A percentile compares a stretch with the other conserved stretches of the same genome.
Evolutionary conservation across 2,888 invertebrate genomes (phyloP).

Genomic region (Cosmorhoe ocellata): DNA sequence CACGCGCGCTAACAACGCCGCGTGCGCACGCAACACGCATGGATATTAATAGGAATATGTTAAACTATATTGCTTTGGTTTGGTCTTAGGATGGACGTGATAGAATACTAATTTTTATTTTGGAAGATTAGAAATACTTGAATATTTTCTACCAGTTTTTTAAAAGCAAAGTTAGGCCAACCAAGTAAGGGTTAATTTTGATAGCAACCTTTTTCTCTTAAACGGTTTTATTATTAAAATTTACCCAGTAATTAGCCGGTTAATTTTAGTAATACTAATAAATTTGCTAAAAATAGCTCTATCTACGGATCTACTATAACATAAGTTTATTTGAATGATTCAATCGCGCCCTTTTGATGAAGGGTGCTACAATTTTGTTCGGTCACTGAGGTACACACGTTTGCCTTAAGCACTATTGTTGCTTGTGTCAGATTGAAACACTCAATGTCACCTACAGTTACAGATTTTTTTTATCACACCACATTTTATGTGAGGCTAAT

Average conservation of each 20-base stretch:
- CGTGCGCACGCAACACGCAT: constrained; percentile 61
- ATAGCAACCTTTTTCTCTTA: no score
- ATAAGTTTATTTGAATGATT: no score
- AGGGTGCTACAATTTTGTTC: constrained; percentile 10
- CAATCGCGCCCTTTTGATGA: neutral
- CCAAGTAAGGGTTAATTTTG: no score
- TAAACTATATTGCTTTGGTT: constrained; percentile 33
- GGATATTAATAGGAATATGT: constrained; percentile 70
- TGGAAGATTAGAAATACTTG: constrained; percentile 7
- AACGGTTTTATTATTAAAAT: no score
- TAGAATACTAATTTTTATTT: constrained; percentile 21
- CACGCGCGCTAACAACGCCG: constrained; percentile 53
- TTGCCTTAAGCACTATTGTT: constrained; percentile 45
- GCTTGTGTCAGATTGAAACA: constrained; percentile 60
- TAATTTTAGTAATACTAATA: no score
- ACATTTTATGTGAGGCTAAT: no score
- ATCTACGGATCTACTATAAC: no score
- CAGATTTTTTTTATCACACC: neutral
- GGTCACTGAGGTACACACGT: neutral
- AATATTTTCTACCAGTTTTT: no score
- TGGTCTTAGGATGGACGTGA: constrained; percentile 14
- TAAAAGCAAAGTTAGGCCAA: no score
- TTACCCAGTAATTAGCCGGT: no score
- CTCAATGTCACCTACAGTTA: constrained; percentile 58
- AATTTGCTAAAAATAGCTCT: no score